Percentiles rank a stretch among this genome's conserved stretches.
Evolutionary conservation across 2,113 vertebrate genomes (phyloP).

Genomic region (Seriola dumerili): DNA sequence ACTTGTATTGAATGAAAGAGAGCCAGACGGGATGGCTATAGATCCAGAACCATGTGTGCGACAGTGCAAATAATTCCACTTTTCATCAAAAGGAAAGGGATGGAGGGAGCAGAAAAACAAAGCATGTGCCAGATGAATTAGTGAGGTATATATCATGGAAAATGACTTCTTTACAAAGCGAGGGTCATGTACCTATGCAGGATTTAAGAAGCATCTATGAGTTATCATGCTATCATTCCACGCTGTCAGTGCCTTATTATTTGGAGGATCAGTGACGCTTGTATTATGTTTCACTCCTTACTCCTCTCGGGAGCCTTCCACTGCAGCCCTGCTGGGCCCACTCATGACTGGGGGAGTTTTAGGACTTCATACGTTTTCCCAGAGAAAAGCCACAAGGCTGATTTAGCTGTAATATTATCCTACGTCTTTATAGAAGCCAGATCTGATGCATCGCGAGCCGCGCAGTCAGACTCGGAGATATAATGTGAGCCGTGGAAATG

Average conservation of each 20-base stretch:
- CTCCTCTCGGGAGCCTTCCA: constrained; percentile 67
- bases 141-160: constrained; percentile 87
- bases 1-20: constrained; percentile 56
- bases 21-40: constrained; percentile 79
- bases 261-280: constrained; percentile 90
- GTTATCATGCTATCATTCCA: constrained; percentile 96
- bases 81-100: constrained; percentile 83
- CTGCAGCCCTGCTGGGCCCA: constrained; percentile 81
- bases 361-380: constrained; percentile 87
- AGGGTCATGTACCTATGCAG: constrained; percentile 91
- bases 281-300: constrained; percentile 91
- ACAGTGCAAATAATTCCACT: constrained; percentile 88
- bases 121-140: constrained; percentile 91
- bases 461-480: constrained; percentile 57
- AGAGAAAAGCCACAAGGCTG: constrained; percentile 84
- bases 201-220: constrained; percentile 90
- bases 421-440: constrained; percentile 87
- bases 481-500: constrained; percentile 66
- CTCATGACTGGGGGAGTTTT: constrained; percentile 82
- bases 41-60: constrained; percentile 92
- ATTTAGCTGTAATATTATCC: constrained; percentile 87
- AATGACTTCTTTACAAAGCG: constrained; percentile 91
- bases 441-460: constrained; percentile 73
- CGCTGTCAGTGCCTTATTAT: constrained; percentile 94
- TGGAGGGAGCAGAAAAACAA: constrained; percentile 55